A percentile compares a stretch with the other conserved stretches of the same genome.
phyloP scores from a whole-genome alignment of 37 sponge, comb jelly and placozoan genomes.

The Tethya wilhelma region DNA sequence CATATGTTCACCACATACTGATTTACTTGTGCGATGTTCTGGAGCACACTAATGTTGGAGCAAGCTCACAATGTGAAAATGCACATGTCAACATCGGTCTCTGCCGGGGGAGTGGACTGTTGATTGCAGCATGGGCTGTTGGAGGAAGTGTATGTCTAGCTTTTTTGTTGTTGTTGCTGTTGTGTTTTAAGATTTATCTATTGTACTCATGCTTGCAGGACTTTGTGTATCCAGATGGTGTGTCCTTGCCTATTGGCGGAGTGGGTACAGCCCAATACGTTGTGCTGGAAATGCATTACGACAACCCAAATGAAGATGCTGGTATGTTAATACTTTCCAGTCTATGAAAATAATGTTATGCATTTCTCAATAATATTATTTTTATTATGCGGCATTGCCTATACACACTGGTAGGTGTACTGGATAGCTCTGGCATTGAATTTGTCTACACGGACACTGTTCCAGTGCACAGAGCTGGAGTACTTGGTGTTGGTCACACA shows the following conservation, averaged over 20 bases:
- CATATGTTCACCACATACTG: constrained; percentile 70
- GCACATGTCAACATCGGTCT: background rate
- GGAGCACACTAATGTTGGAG: constrained; percentile 3
- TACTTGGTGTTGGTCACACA: constrained; percentile 25
- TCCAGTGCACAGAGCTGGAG: constrained; percentile 23
- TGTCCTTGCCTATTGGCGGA: constrained; percentile 69
- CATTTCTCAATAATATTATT: background rate
- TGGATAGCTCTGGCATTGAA: constrained; percentile 51
- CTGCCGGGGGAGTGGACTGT: constrained; percentile 1
- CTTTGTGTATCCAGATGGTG: constrained; percentile 46
- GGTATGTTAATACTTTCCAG: background rate
- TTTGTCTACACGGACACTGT: constrained; percentile 17
- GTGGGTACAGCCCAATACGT: constrained; percentile 6
- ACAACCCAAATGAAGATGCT: constrained; percentile 68
- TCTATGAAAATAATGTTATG: background rate
- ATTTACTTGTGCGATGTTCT: constrained; percentile 47
- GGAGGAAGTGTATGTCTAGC: constrained; percentile 49
- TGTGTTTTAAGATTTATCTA: background rate
- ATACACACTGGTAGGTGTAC: background rate
- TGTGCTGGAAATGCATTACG: constrained; percentile 66
- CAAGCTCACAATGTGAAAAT: background rate
- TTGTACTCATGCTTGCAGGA: constrained; percentile 25
- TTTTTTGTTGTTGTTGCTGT: too few relatives aligned
- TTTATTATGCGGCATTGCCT: background rate
- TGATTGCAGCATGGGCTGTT: constrained; percentile 68